Conservation (phyloP, 2,113 vertebrate species). For the Callorhinus ursinus region DNA sequence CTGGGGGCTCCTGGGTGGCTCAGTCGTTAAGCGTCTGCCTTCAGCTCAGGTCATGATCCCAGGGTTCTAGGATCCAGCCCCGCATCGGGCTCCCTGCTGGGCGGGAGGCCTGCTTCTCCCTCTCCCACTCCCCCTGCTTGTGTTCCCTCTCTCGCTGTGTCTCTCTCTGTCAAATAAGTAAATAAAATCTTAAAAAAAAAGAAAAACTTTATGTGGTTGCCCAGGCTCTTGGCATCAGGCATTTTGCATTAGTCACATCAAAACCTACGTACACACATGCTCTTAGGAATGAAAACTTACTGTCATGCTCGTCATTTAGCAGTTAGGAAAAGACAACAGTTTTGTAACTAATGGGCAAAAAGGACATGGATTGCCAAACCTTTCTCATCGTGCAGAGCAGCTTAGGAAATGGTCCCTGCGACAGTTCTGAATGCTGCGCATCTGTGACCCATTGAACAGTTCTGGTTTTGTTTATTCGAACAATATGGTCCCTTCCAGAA, state of each 20-base stretch:
- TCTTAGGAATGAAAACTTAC: neutral
- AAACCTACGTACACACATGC: neutral
- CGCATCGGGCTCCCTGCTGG: too few relatives aligned
- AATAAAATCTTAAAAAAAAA: too few relatives aligned
- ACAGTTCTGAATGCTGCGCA: neutral
- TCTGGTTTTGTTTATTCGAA: neutral
- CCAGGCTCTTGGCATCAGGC: neutral
- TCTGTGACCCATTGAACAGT: neutral
- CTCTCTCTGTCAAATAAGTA: too few relatives aligned
- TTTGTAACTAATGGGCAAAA: neutral
- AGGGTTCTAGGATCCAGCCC: too few relatives aligned
- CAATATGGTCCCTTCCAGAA: neutral
- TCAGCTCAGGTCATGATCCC: too few relatives aligned
- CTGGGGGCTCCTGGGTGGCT: neutral
- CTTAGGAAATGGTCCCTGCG: neutral
- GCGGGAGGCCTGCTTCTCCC: too few relatives aligned
- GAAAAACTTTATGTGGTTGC: neutral
- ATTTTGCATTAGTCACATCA: neutral
- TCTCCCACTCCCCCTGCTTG: too few relatives aligned
- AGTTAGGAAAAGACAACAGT: neutral
- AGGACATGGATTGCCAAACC: neutral
- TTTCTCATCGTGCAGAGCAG: neutral
- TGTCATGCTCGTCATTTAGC: neutral
- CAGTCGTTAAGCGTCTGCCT: too few relatives aligned
- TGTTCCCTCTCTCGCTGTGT: too few relatives aligned